Percentiles rank a stretch among this genome's conserved stretches.
Evolutionary conservation across 53 echinoderm and acorn worm genomes (phyloP).

Genomic region (Crossaster papposus): DNA sequence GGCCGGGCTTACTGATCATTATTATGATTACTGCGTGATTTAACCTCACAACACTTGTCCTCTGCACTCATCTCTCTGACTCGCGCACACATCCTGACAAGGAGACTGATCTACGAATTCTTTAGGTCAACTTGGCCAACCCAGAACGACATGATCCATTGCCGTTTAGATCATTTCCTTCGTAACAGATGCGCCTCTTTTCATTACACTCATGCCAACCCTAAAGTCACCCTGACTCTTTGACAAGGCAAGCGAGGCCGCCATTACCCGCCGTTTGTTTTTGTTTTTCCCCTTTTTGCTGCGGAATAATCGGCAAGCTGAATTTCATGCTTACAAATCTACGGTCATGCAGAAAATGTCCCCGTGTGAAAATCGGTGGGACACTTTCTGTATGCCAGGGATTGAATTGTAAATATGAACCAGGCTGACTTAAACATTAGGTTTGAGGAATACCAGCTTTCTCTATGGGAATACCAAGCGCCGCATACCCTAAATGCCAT

Average conservation of each 20-base stretch:
- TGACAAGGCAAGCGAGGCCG: conserved; percentile 4
- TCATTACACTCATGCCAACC: conserved; percentile 16
- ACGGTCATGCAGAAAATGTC: not conserved
- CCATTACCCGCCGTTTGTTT: not conserved
- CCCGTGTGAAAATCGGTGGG: not conserved
- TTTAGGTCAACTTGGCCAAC: conserved; percentile 44
- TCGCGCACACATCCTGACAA: conserved; percentile 36
- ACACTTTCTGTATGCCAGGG: not conserved
- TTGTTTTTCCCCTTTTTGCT: no score
- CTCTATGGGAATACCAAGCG: not conserved
- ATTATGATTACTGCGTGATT: not conserved
- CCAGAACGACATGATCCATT: conserved; percentile 53
- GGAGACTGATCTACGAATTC: conserved; percentile 49
- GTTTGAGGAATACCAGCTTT: not conserved
- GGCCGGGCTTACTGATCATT: conserved; percentile 36
- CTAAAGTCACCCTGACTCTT: not conserved
- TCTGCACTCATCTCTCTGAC: conserved; percentile 13
- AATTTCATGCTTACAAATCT: not conserved
- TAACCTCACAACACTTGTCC: conserved; percentile 48
- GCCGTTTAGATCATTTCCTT: conserved; percentile 57
- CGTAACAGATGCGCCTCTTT: conserved; percentile 31
- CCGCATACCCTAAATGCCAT: conserved; percentile 44
- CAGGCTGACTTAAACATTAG: not conserved
- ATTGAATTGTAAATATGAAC: not conserved
- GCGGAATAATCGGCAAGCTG: not conserved